phyloP scores from a whole-genome alignment of 2,113 vertebrate genomes.

The Capricornis sumatraensis region DNA sequence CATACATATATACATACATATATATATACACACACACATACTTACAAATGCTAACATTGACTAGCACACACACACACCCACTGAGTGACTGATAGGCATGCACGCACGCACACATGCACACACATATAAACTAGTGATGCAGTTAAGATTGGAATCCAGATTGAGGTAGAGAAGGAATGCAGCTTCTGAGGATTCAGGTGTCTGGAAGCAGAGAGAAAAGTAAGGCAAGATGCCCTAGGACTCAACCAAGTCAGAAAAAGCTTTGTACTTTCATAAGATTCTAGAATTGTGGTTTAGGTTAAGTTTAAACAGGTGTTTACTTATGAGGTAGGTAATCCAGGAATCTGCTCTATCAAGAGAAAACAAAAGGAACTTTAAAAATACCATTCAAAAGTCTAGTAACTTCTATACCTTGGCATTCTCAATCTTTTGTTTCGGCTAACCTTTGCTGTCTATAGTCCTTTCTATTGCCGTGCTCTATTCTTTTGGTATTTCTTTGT shows the following conservation, averaged over 20 bases:
- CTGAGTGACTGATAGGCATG: background rate
- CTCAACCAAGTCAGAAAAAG: background rate
- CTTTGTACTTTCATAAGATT: background rate
- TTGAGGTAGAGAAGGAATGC: background rate
- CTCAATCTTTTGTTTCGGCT: background rate
- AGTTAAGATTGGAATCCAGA: background rate
- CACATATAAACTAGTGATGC: background rate
- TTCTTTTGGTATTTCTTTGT: background rate
- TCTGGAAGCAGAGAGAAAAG: background rate
- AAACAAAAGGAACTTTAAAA: background rate
- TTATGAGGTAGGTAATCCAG: background rate
- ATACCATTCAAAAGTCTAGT: background rate
- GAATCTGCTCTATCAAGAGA: background rate
- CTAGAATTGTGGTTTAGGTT: background rate
- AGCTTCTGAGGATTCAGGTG: background rate
- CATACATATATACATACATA: background rate
- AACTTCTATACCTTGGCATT: background rate
- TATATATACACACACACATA: too few species aligned
- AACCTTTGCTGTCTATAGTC: background rate
- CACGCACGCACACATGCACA: background rate
- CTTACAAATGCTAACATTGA: too few species aligned
- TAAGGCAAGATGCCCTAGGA: background rate
- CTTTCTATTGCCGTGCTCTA: background rate
- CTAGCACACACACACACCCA: background rate
- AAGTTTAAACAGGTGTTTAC: background rate